phyloP scores from a whole-genome alignment of 2,888 invertebrate species.

The Sericinus montela region DNA sequence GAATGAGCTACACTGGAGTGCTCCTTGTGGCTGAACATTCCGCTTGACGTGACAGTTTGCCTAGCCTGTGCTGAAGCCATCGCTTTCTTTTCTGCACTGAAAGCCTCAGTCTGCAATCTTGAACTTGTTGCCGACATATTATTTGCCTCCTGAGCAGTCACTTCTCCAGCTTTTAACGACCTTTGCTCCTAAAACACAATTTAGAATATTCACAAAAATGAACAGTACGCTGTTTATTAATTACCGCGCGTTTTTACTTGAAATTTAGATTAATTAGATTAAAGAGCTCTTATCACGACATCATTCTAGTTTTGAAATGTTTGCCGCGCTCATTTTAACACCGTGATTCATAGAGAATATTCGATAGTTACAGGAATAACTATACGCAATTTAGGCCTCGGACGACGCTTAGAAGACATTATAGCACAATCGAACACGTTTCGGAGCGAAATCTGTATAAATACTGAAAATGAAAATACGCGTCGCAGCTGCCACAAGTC shows the following conservation, averaged over 20 bases:
- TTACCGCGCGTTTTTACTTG: neutral
- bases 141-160: constrained; percentile 91
- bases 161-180: constrained; percentile 89
- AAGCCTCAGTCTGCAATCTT: constrained; percentile 91
- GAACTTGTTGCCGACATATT: constrained; percentile 91
- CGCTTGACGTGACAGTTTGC: constrained; percentile 88
- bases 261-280: neutral
- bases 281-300: constrained; percentile 41
- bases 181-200: constrained; percentile 85
- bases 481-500: constrained; percentile 60
- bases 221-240: neutral
- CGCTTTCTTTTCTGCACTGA: constrained; percentile 89
- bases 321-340: constrained; percentile 40
- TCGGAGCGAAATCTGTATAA: constrained; percentile 59
- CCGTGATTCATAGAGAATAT: constrained; percentile 58
- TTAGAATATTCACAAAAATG: constrained; percentile 18
- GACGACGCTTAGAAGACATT: constrained; percentile 67
- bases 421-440: constrained; percentile 43
- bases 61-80: constrained; percentile 87
- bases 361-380: constrained; percentile 67
- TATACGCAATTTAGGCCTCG: constrained; percentile 69
- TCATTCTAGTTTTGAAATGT: constrained; percentile 38
- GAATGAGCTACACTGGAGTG: constrained; percentile 86
- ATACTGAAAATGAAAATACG: constrained; percentile 48
- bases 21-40: constrained; percentile 87